Evolutionary conservation across 2,113 vertebrate species (phyloP).

Genomic region (Varanus komodoensis): DNA sequence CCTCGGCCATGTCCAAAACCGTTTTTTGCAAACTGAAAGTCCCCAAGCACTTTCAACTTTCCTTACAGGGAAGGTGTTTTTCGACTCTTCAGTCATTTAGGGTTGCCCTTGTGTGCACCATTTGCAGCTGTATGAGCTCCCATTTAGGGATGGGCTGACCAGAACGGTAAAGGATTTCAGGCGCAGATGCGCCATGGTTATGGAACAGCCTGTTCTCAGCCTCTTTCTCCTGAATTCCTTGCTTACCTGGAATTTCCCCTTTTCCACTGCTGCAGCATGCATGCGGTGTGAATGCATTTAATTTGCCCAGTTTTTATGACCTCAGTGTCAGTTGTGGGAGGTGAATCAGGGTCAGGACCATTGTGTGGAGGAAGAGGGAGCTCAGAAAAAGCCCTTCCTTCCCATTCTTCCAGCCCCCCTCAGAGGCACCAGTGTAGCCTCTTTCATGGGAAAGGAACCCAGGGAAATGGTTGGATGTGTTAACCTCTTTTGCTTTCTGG

Average conservation of each 20-base stretch:
- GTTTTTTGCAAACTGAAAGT: not conserved
- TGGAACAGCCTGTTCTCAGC: not conserved
- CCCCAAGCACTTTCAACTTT: not conserved
- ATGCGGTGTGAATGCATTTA: not conserved
- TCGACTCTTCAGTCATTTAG: no score
- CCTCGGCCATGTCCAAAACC: not conserved
- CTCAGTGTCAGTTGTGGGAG: not conserved
- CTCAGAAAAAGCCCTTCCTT: not conserved
- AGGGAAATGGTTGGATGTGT: not conserved
- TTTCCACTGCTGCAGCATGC: not conserved
- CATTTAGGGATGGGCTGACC: not conserved
- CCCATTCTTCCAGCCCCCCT: not conserved
- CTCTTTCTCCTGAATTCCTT: not conserved
- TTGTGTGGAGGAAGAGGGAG: not conserved
- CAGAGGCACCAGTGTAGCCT: not conserved
- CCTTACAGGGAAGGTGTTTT: not conserved
- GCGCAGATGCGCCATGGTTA: not conserved
- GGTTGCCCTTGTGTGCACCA: no score
- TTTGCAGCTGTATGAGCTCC: no score
- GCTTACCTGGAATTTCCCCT: not conserved
- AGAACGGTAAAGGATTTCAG: not conserved
- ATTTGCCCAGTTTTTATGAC: not conserved
- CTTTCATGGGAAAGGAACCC: not conserved
- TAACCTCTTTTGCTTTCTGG: no score
- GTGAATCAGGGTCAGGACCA: not conserved